phyloP scores from a whole-genome alignment of 2,888 invertebrate species.

The Hipparchia semele region DNA sequence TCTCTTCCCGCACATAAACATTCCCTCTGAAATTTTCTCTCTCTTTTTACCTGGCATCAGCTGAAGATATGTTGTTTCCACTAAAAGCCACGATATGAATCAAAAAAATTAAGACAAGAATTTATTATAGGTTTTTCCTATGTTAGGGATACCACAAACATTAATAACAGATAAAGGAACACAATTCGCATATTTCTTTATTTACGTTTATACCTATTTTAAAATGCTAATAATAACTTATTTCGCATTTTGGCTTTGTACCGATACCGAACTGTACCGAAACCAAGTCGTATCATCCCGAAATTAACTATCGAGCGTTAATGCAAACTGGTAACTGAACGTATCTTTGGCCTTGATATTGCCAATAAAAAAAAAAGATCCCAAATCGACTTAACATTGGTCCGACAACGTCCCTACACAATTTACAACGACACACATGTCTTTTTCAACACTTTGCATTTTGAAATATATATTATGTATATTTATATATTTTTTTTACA shows the following conservation, averaged over 20 bases:
- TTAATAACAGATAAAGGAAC: too few relatives aligned
- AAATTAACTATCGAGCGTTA: not conserved
- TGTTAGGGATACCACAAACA: too few relatives aligned
- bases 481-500: conserved; percentile 11
- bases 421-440: conserved; percentile 58
- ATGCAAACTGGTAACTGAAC: not conserved
- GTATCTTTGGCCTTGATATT: not conserved
- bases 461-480: conserved; percentile 8
- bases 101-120: too few relatives aligned
- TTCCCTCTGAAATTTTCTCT: too few relatives aligned
- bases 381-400: conserved; percentile 52
- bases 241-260: not conserved
- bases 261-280: not conserved
- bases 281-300: not conserved
- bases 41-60: too few relatives aligned
- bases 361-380: conserved; percentile 4
- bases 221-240: not conserved
- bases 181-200: too few relatives aligned
- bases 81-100: too few relatives aligned
- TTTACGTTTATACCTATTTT: too few relatives aligned
- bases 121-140: too few relatives aligned
- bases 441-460: conserved; percentile 56
- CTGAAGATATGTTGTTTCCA: too few relatives aligned
- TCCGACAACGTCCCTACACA: conserved; percentile 62
- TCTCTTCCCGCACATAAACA: too few relatives aligned